These are phyloP conservation scores for Sitobion miscanthi DNA, from an alignment of 1,140 invertebrate species.

Conservation along the genomic window DNA sequence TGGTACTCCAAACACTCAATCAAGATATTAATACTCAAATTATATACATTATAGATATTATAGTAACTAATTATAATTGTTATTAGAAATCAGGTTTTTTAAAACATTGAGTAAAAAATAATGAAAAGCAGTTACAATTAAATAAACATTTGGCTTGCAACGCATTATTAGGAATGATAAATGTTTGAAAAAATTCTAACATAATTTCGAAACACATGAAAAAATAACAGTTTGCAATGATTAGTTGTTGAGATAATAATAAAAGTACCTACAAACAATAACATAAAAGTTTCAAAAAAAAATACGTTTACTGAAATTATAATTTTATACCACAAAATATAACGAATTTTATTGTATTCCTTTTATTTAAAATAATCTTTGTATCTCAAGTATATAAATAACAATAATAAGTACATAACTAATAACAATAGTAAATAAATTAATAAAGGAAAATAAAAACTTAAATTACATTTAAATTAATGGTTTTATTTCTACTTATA, in stretches of 20 bases:
- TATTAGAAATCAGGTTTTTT: not conserved
- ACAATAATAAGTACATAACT: not conserved
- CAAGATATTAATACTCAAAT: too few relatives aligned
- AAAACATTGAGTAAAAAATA: not conserved
- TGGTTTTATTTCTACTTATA: not conserved
- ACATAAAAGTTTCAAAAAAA: not conserved
- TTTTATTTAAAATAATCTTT: not conserved
- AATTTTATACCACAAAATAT: not conserved
- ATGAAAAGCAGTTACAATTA: not conserved
- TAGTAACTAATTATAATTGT: not conserved
- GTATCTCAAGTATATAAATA: not conserved
- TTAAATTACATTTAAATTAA: not conserved
- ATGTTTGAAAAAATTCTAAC: not conserved
- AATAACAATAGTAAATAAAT: not conserved
- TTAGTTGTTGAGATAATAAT: not conserved
- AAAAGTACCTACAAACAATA: not conserved
- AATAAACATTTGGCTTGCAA: not conserved
- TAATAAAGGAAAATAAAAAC: not conserved
- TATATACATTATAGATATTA: not conserved
- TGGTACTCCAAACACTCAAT: not conserved
- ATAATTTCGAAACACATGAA: not conserved
- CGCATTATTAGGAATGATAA: not conserved
- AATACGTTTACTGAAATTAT: not conserved
- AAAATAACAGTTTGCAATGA: not conserved
- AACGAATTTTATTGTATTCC: not conserved